These are phyloP conservation scores for Mythimna albipuncta DNA, from an alignment of 2,888 invertebrate genomes.

Conservation along the genomic window DNA sequence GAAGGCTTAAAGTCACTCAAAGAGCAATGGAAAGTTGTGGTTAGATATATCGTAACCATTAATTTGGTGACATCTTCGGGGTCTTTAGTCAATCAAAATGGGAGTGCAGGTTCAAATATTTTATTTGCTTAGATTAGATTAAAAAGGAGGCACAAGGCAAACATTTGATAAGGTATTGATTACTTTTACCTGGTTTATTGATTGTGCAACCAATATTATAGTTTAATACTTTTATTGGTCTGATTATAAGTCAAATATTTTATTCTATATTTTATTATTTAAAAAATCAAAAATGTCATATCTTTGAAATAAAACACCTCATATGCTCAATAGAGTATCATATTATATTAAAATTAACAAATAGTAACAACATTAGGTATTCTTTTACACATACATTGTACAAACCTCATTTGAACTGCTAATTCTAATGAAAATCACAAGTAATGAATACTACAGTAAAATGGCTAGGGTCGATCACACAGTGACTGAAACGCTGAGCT, in stretches of 20 bases:
- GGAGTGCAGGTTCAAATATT: not conserved
- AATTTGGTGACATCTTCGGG: no score
- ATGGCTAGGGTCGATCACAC: slow-evolving; percentile 52
- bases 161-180: slow-evolving; percentile 13
- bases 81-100: no score
- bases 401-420: slow-evolving; percentile 67
- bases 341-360: slow-evolving; percentile 74
- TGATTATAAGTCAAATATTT: not conserved
- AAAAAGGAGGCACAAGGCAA: not conserved
- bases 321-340: slow-evolving; percentile 74
- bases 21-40: no score
- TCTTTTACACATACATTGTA: slow-evolving; percentile 71
- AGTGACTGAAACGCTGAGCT: slow-evolving; percentile 61
- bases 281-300: no score
- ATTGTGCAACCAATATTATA: not conserved
- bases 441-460: slow-evolving; percentile 56
- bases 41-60: no score
- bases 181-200: not conserved
- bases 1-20: no score
- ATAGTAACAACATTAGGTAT: slow-evolving; percentile 69
- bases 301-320: slow-evolving; percentile 44
- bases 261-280: not conserved
- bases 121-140: slow-evolving; percentile 21
- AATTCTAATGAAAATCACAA: slow-evolving; percentile 57
- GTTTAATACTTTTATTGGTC: not conserved